Evolutionary conservation across 1,140 invertebrate species (phyloP), one percentile per base, ranked within the genome.

Genomic region (Tetramorium simillimum): DNA sequence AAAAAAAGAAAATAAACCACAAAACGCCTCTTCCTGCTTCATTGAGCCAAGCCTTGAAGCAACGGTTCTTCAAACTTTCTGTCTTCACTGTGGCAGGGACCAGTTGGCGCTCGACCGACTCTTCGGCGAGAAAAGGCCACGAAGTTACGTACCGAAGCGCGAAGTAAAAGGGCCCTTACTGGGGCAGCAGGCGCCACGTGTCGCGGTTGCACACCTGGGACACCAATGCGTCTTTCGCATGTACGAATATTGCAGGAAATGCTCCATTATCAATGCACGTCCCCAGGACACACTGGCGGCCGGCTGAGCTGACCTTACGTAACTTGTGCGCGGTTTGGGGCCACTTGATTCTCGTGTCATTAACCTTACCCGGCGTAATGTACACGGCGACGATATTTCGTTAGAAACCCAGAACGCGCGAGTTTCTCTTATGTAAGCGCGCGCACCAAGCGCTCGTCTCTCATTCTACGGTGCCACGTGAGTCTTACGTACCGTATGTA

Each of bases 291-390:
- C 18, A 40, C 6, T 56, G 80, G 43, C 16, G 63, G 33, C 46
- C 58, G 24, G n/a, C 67, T 51, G 63, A 87, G 86, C 86, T 87
- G 86, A 88, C 80, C 88, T 94, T 93, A 91, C 92, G 90, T 93
- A 93, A 94, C 86, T 88, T 72, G 69, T 80, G 84, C 88, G 86
- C 88, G 89, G 90, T 92, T 92, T 91, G 90, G 92, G 89, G 89
- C 92, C 91, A 93, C 90, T 91, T 92, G 89, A 90, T 89, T 94
- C 92, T 94, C 90, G 91, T 93, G 91, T 93, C 93, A 88, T 93
- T 93, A 92, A 94, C 92, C 93, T 92, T 92, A 92, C 69, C 56
- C 81, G 65, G 84, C 88, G 58, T 86, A 82, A 86, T 89, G 78
- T 88, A 91, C 91, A 87, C 69, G 62, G 46, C 75, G 80, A 73